Evolutionary conservation across 2,888 invertebrate species (phyloP), one percentile per base, ranked within the genome.

Genomic region (Diarsia rubi): DNA sequence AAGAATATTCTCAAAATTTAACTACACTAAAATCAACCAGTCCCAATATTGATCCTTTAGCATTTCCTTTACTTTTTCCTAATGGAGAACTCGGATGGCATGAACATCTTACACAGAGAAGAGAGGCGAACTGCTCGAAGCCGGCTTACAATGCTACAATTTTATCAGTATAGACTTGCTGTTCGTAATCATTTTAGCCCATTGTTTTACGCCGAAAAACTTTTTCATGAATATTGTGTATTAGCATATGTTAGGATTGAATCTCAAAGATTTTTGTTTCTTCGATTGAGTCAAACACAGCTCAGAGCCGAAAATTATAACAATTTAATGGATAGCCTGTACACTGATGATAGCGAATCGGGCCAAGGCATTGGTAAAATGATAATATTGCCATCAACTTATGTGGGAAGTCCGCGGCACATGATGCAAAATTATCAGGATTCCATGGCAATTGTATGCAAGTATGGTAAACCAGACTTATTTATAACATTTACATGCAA

Each of bases 381-480:
- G 60, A 62, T 62, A 19, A 90, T 92, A 68, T 81, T 93, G 45
- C 91, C 92, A 52, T 90, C 91, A 14, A 86, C 90, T 42, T 93
- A 92, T 79, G 74, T 78, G 66, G 31, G 31, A 59, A 59, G 59
- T 37, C 59, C 59, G 6, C 31, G 59, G 59, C 59, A 59, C 31
- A 37, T 62, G 37, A 62, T 62, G 59, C 60, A 62, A 62, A 62
- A 62, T 62, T 62, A 62, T 62, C 60, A 78, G 79, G 69, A 83
- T 89, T 91, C 93, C 0, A 94, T 95, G 94, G 86, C 92, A 19
- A 91, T 93, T 66, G 94, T 95, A 8, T 49, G 89, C 54, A 90
- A 91, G 77, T 92, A 83, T 89, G 95, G 95, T n/a, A 90, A 90
- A 75, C 93, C 94, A 57, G 68, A 92, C 82, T 82, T 93, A n/a